phyloP scores from a whole-genome alignment of 2,113 vertebrate species.

The Callochromis pleurospilus region DNA sequence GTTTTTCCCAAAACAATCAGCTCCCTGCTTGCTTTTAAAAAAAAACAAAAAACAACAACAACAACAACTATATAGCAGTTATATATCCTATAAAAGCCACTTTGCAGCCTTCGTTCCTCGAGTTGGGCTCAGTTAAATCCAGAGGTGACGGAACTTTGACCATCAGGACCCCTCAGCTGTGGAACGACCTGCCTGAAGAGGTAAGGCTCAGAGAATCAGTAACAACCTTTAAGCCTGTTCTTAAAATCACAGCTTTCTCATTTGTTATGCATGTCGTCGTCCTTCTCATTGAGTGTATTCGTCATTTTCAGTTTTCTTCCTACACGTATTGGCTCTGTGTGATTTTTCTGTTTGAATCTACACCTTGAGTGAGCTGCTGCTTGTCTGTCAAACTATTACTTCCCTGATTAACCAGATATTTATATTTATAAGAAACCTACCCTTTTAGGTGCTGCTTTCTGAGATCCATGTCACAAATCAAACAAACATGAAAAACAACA shows the following conservation, averaged over 20 bases:
- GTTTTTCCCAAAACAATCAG: not conserved
- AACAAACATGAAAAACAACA: constrained; percentile 4
- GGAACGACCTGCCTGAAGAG: not conserved
- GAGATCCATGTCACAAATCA: constrained; percentile 44
- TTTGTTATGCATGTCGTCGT: not conserved
- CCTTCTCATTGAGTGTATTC: not conserved
- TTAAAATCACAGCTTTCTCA: not conserved
- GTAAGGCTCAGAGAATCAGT: not conserved
- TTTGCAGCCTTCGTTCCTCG: not conserved
- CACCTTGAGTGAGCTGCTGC: not conserved
- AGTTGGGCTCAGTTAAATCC: not conserved
- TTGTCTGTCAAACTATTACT: not conserved
- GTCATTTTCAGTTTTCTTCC: not conserved
- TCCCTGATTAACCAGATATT: not conserved
- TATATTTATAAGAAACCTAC: constrained; percentile 45
- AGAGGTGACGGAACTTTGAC: not conserved
- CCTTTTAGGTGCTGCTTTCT: constrained; percentile 70
- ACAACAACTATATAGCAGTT: not conserved
- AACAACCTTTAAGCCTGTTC: not conserved
- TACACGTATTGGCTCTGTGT: not conserved
- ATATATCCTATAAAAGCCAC: not conserved
- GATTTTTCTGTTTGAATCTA: not conserved
- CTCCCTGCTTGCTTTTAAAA: not conserved
- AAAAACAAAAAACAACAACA: no score
- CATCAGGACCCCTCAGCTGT: not conserved